Evolutionary conservation across 37 sponge, comb jelly and placozoan genomes (phyloP), one percentile per base, ranked within the genome.

Genomic region (Geodia barretti): DNA sequence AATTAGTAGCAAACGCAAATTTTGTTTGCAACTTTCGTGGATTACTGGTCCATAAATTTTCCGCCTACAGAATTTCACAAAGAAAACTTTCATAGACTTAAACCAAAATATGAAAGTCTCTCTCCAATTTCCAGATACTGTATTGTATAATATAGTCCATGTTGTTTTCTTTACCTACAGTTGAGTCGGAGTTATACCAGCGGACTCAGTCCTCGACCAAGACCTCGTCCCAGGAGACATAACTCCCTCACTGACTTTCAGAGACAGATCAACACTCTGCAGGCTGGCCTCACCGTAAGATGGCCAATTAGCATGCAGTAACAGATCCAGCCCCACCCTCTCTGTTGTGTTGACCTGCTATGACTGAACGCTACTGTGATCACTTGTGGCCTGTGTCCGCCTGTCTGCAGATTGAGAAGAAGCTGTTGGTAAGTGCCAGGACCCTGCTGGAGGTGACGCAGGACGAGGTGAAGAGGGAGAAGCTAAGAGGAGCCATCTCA

Each of bases 361-460:
- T 47, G 54, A n/a, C n/a, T n/a, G n/a, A n/a, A n/a, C n/a, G n/a
- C n/a, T n/a, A n/a, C n/a, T n/a, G n/a, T n/a, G n/a, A n/a, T n/a
- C n/a, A n/a, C n/a, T n/a, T n/a, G n/a, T n/a, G n/a, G 54, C 14
- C 11, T 47, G 54, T 64, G 65, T 64, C 8, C 26, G 33, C 39
- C 17, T 62, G 31, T 72, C 41, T 77, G 4, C 32, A 86, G 76
- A 76, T 79, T 58, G 88, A 87, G 60, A 25, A 68, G 76, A 87
- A 87, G 69, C 63, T 87, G 81, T 39, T 87, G 77, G 66, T 81
- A 39, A 87, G 88, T 81, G 82, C 88, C 58, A 34, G 80, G 64
- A 75, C 64, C 23, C 41, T 87, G 61, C 63, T 81, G 1, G 31
- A 28, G 23, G 72, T 79, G 34, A 37, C 61, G 5, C 64, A 78